Percentiles rank a stretch among this genome's conserved stretches.
These are phyloP conservation scores for Prolemur simus DNA, from an alignment of 2,113 vertebrate species.

Conservation along the genomic window DNA sequence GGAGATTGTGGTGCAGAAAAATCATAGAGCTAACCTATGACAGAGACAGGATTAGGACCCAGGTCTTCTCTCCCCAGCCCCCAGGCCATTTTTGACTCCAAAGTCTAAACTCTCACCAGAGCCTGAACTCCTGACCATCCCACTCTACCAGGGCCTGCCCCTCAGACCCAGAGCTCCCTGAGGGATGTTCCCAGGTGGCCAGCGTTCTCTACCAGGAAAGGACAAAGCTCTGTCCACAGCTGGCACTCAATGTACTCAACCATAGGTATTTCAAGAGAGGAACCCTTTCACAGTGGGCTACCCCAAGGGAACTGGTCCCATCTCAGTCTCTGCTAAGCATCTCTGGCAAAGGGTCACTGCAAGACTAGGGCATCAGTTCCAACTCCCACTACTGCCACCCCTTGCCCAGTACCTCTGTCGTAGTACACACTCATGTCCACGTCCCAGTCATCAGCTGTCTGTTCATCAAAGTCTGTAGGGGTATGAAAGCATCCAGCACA, in stretches of 20 bases:
- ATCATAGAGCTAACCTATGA: background rate
- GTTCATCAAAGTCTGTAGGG: conserved; percentile 95
- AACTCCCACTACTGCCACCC: background rate
- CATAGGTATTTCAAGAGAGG: background rate
- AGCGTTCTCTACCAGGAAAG: background rate
- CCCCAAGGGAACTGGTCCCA: background rate
- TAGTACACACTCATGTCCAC: conserved; percentile 99
- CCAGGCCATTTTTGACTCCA: background rate
- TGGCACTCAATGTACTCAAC: background rate
- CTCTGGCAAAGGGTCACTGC: background rate
- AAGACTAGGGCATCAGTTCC: background rate
- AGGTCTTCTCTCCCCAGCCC: background rate
- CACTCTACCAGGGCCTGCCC: background rate
- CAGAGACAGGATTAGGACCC: background rate
- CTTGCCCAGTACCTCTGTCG: conserved; percentile 88
- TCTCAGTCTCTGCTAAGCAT: background rate
- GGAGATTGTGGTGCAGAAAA: background rate
- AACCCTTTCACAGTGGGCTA: background rate
- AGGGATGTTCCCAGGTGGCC: background rate
- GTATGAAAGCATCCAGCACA: conserved; percentile 47
- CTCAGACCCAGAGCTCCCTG: background rate
- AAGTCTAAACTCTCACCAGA: background rate
- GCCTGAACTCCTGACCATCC: background rate
- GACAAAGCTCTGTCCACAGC: background rate
- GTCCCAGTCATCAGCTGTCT: conserved; percentile 98